Base-by-base conservation (phyloP, 2,888 invertebrate species). In the Pandemis corylana region DNA sequence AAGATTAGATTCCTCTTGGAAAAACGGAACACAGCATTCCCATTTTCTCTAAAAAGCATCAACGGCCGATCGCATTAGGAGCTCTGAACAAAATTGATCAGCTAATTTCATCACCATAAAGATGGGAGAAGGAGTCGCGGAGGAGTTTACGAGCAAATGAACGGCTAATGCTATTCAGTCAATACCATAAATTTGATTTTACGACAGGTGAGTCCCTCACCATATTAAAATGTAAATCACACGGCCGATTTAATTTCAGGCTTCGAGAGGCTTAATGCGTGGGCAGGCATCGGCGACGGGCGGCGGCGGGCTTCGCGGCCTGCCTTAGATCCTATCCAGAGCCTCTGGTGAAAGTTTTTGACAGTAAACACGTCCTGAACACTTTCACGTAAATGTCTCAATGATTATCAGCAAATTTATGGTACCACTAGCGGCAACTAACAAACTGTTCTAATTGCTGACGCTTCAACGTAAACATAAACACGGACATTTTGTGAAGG, bases 171-270 rank as follows among this genome's bases (percentile, higher is more conserved):
- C 83, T 83, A 83, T 85, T 84, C 83, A 85, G 87, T 90, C 91
- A 90, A 91, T 90, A 89, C 88, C 86, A 90, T 92, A 92, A 93
- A 92, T 93, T 89, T 86, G 83, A 88, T 89, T 91, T 88, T 89
- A 92, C 87, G 86, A 87, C 92, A 92, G 92, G 92, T 92, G 88
- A 87, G 89, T 89, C 91, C 91, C 93, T 90, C 83, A 84, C 87
- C 89, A 91, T 93, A 92, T 93, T 93, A 93, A 93, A 93, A 93
- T 92, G 93, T 93, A 93, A 93, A 93, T 93, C 91, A 92, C 90
- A 92, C 86, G 90, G 89, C 88, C 90, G 87, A 91, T 93, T 93
- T 93, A 92, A 93, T 93, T 93, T 92, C 92, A 92, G 89, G 93
- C 89, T 90, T 89, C 88, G 89, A 87, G 88, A 87, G 89, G 85